Evolutionary conservation across 2,888 invertebrate genomes (phyloP).

Genomic region (Scelioninae gen. 1): DNA sequence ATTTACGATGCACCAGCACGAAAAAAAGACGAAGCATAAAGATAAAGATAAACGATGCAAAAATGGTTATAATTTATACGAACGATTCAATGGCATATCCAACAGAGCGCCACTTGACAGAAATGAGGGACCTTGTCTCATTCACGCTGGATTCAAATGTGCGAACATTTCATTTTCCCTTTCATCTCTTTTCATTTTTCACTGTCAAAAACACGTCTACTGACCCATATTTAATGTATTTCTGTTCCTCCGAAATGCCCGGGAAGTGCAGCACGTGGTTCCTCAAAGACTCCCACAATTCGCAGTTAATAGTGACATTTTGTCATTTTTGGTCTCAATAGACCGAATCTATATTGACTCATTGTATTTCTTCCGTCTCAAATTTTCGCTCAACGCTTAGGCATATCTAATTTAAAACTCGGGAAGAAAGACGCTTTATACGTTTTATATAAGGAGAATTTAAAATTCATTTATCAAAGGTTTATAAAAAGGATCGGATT

Average conservation of each 20-base stretch:
- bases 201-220: conserved; percentile 41
- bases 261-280: conserved; percentile 35
- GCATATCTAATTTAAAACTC: conserved; percentile 49
- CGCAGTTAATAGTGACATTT: conserved; percentile 54
- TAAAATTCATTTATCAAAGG: conserved; percentile 48
- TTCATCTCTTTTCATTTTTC: conserved; percentile 68
- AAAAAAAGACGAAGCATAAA: conserved; percentile 43
- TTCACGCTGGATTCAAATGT: conserved; percentile 42
- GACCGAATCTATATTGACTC: conserved; percentile 5
- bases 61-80: conserved; percentile 78
- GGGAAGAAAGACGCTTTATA: conserved; percentile 32
- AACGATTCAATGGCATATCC: conserved; percentile 61
- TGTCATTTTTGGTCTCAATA: conserved; percentile 36
- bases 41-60: conserved; percentile 74
- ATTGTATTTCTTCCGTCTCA: conserved; percentile 43
- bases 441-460: conserved; percentile 22
- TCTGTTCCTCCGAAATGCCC: conserved; percentile 28
- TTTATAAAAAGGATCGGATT: conserved; percentile 22
- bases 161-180: conserved; percentile 66
- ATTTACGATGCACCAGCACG: conserved; percentile 61
- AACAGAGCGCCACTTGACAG: conserved; percentile 63
- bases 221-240: conserved; percentile 65
- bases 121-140: conserved; percentile 47
- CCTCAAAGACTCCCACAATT: conserved; percentile 40
- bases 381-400: conserved; percentile 48